Evolutionary conservation across 2,113 vertebrate genomes (phyloP).

Genomic region (Ahaetulla prasina): DNA sequence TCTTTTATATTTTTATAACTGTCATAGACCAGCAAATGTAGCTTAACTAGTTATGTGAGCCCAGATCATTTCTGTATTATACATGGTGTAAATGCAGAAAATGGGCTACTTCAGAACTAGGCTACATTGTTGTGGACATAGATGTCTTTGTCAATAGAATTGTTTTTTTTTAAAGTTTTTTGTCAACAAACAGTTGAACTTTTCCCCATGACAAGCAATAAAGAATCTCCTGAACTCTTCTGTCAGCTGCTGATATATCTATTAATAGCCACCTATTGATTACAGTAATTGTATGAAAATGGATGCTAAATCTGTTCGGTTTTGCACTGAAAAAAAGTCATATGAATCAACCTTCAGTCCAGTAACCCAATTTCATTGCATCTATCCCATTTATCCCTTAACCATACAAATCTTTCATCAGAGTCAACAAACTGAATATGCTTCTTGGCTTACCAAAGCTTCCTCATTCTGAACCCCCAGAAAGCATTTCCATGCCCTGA

Average conservation of each 20-base stretch:
- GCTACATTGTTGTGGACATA: not conserved
- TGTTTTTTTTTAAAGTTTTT: not conserved
- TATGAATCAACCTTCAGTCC: not conserved
- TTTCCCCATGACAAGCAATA: not conserved
- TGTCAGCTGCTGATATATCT: not conserved
- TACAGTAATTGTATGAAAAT: not conserved
- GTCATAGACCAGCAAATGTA: not conserved
- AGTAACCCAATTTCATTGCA: not conserved
- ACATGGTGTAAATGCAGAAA: not conserved
- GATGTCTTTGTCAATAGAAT: not conserved
- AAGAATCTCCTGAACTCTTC: not conserved
- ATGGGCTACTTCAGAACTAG: not conserved
- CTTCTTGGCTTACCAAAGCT: not conserved
- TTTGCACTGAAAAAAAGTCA: not conserved
- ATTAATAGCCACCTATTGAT: not conserved
- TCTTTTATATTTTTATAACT: too few relatives aligned
- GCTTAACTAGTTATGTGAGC: not conserved
- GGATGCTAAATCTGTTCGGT: not conserved
- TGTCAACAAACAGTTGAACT: not conserved
- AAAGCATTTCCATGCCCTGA: not conserved
- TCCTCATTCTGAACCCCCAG: conserved; percentile 6
- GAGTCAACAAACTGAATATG: not conserved
- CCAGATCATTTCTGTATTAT: not conserved
- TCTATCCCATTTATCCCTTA: not conserved
- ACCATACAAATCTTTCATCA: not conserved